Base-by-base conservation (phyloP, 1,140 invertebrate genomes). In the Megathymus violae region DNA sequence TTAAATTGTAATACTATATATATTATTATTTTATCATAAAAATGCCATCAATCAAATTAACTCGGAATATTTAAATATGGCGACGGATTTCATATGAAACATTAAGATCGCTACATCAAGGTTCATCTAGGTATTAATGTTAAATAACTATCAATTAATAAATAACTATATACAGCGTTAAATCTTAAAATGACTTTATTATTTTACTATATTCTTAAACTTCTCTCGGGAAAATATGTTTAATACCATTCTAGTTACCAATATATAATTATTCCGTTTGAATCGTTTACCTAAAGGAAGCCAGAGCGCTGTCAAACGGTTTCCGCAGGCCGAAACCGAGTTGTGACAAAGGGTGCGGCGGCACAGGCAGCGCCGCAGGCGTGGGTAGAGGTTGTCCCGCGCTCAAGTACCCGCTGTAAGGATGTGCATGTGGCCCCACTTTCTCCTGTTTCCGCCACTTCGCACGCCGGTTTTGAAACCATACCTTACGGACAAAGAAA, bases 371-470 rank as follows among this genome's bases (percentile, higher is more conserved):
- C 91, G 76, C 41, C 3, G 94, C 91, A 9, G 93, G 87, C 6
- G 93, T 88, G 46, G 95, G 92, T 40, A 93, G 88, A 62, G 93
- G 93, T 52, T 93, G 92, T 17, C 93, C 91, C 43, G 93, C 93
- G 58, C 93, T 85, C 61, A 97, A 74, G 89, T 97, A 97, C 0
- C 96, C 96, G 85, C 95, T 96, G 92, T 97, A 98, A 0, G 97
- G 97, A 84, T 98, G 97, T 3, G 93, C 95, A 78, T 97, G 95
- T 0, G 97, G 97, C n/a, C 97, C 97, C 91, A 98, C 97, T 92
- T 98, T 98, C 85, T 98, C 97, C 82, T 98, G 97, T 69, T 97
- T 96, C 36, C 97, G 94, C 97, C 97, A 98, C 88, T 98, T 98
- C 59, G 97, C 97, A 38, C 97, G 93, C 64, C 97, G 94, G 88